Conservation (phyloP, 2,113 vertebrate genomes). For the Stigmatopora nigra region DNA sequence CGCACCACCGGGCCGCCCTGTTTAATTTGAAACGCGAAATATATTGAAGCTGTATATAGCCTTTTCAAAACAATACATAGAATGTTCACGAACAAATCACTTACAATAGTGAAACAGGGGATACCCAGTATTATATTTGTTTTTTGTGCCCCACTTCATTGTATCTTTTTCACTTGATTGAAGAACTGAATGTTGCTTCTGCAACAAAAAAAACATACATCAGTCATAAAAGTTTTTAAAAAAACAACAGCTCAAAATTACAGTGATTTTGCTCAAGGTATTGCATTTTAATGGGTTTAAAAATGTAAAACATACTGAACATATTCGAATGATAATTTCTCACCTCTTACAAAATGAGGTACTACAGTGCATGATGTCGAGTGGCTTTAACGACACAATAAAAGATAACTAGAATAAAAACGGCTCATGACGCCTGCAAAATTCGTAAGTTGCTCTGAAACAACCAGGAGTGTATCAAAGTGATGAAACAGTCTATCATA, state of each 20-base stretch:
- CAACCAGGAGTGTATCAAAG: neutral
- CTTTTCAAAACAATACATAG: neutral
- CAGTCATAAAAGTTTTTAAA: neutral
- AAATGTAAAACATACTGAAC: neutral
- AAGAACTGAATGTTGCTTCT: neutral
- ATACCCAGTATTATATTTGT: neutral
- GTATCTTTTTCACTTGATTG: neutral
- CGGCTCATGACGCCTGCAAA: neutral
- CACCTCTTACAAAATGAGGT: neutral
- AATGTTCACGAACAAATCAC: neutral
- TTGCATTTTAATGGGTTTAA: no score
- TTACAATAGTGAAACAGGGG: neutral
- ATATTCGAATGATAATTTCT: neutral
- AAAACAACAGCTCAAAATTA: no score
- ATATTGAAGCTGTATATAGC: no score
- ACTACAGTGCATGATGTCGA: neutral
- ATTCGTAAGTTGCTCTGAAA: conserved; percentile 1
- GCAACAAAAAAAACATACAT: neutral
- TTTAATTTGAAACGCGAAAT: no score
- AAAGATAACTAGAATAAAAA: conserved; percentile 2
- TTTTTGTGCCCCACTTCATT: neutral
- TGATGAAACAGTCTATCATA: conserved; percentile 4
- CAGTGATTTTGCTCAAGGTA: neutral
- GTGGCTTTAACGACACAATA: conserved; percentile 2
- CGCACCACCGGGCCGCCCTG: no score